phyloP scores from a whole-genome alignment of 2,797 vertebrate genomes.

The Macropus fuliginosus region DNA sequence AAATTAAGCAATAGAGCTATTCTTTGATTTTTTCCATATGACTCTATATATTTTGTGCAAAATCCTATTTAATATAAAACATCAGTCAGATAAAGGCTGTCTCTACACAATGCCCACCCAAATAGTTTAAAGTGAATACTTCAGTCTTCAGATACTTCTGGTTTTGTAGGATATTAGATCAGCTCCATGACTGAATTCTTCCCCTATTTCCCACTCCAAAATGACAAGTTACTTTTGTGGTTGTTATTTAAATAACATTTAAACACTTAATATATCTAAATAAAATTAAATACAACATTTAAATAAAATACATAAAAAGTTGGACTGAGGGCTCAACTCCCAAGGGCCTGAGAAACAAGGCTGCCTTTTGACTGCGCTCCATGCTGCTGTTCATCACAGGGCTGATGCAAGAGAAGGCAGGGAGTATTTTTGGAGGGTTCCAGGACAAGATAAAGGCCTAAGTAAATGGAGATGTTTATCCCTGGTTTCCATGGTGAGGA shows the following conservation, averaged over 20 bases:
- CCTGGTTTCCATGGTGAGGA: not conserved
- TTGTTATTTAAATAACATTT: not conserved
- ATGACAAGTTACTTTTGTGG: not conserved
- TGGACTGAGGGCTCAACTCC: not conserved
- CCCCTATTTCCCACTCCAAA: not conserved
- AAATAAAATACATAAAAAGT: not conserved
- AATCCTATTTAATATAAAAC: not conserved
- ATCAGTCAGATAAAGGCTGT: not conserved
- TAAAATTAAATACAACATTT: not conserved
- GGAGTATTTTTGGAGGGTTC: not conserved
- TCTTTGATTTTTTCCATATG: not conserved
- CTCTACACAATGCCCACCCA: not conserved
- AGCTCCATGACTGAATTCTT: not conserved
- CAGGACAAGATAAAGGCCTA: not conserved
- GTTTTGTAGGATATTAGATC: not conserved
- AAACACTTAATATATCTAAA: not conserved
- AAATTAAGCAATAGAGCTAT: not conserved
- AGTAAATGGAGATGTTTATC: not conserved
- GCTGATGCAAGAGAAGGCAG: not conserved
- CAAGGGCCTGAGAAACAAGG: not conserved
- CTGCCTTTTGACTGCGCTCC: not conserved
- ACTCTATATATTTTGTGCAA: not conserved
- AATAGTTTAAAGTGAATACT: not conserved
- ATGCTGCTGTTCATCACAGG: not conserved
- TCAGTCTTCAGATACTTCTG: not conserved